Evolutionary conservation across 2,113 vertebrate genomes (phyloP), one percentile per base, ranked within the genome.

Genomic region (Xyrauchen texanus): DNA sequence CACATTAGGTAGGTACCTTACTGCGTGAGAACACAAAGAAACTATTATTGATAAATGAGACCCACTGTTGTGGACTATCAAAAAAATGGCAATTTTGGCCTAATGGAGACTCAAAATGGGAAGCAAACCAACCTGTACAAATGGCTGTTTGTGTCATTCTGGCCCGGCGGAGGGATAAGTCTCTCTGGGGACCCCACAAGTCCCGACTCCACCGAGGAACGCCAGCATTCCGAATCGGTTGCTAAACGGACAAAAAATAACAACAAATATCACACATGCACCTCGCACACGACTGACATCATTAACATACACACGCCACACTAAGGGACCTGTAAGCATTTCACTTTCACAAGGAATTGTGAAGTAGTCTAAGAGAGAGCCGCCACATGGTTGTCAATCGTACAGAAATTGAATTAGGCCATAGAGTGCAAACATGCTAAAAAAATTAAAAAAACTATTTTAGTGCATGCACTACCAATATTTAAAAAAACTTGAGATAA

Each of bases 91-190:
- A 34, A 34, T 34, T 34, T 34, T 34, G 21, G 21, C 21, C 21
- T 34, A 34, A 34, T 34, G 21, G 21, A 34, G 21, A 34, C 21
- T 34, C 21, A 34, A 34, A 34, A 34, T 34, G 21, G 21, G 21
- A 34, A 34, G 21, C 21, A 34, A 34, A 34, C 21, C 21, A 34
- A 95, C 94, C 94, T 93, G 76, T 78, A 74, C 8, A 62, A 71
- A 0, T 84, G 86, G 3, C 83, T 76, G 3, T 87, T 89, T 6
- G 46, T 78, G 46, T 88, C 79, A 71, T 73, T 42, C 44, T 21
- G 21, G 46, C 9, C 85, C 85, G 76, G 82, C 57, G 0, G 82
- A 75, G 84, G 75, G 16, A 76, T 76, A 0, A 64, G 81, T 63
- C 76, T 5, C 63, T 10, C 69, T 7, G 62, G 78, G 0, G 0